Conservation (phyloP, 2,888 invertebrate genomes). For the Synanthedon andrenaeformis region DNA sequence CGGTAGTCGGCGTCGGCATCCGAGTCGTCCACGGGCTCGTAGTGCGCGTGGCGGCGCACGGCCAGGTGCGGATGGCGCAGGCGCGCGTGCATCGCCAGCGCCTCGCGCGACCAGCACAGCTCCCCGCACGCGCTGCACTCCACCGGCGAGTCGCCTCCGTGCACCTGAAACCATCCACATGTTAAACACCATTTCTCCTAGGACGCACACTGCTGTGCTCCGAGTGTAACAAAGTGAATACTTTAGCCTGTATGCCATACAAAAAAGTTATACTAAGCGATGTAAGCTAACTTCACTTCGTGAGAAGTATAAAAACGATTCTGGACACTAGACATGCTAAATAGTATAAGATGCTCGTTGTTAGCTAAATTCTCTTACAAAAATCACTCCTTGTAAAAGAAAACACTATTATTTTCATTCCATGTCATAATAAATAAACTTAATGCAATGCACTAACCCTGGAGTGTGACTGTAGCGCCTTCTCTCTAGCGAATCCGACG, state of each 20-base stretch:
- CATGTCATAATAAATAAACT: too few relatives aligned
- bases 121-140: constrained; percentile 85
- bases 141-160: constrained; percentile 83
- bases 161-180: constrained; percentile 57
- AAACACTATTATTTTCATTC: too few relatives aligned
- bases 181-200: neutral
- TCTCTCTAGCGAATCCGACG: constrained; percentile 84
- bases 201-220: neutral
- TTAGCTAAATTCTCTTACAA: too few relatives aligned
- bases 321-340: too few relatives aligned
- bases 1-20: constrained; percentile 51
- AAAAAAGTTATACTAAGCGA: too few relatives aligned
- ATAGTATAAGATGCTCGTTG: too few relatives aligned
- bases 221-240: too few relatives aligned
- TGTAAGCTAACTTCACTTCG: too few relatives aligned
- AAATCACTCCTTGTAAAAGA: too few relatives aligned
- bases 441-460: constrained; percentile 38
- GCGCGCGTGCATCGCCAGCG: constrained; percentile 43
- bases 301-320: too few relatives aligned
- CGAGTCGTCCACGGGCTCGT: constrained; percentile 19
- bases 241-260: too few relatives aligned
- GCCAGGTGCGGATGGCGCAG: constrained; percentile 47
- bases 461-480: constrained; percentile 82
- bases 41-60: constrained; percentile 18
- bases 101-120: constrained; percentile 79